phyloP scores from a whole-genome alignment of 2,797 vertebrate species.

The Rachycentron canadum region DNA sequence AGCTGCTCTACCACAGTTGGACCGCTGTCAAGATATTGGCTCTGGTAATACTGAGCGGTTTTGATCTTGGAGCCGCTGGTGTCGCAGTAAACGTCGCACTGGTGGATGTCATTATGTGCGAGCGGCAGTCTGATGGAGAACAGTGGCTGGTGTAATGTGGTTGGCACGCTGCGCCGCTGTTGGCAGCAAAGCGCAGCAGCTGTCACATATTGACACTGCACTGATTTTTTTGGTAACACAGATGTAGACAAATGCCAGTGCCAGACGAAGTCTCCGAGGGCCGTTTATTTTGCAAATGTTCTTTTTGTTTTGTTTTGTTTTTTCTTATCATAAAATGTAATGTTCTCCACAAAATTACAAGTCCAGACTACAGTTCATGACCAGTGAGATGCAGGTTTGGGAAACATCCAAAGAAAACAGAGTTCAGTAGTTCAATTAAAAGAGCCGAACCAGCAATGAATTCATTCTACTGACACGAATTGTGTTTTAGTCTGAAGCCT shows the following conservation, averaged over 20 bases:
- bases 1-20: neutral
- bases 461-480: no score
- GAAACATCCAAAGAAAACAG: neutral
- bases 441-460: no score
- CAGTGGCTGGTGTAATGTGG: slow-evolving; percentile 18
- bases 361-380: no score
- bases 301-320: no score
- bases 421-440: no score
- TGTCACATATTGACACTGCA: slow-evolving; percentile 20
- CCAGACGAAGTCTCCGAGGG: neutral
- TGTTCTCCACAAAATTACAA: no score
- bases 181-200: slow-evolving; percentile 37
- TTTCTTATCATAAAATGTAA: no score
- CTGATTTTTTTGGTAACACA: slow-evolving; percentile 9
- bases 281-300: neutral
- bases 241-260: slow-evolving; percentile 9
- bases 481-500: no score
- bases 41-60: neutral
- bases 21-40: neutral
- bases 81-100: neutral
- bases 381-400: no score
- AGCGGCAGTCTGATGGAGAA: slow-evolving; percentile 29
- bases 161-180: slow-evolving; percentile 21
- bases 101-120: slow-evolving; percentile 10
- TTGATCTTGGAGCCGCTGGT: neutral